Evolutionary conservation across 92 coral and sea anemone species (phyloP).

Genomic region (Epizoanthus rinbou): DNA sequence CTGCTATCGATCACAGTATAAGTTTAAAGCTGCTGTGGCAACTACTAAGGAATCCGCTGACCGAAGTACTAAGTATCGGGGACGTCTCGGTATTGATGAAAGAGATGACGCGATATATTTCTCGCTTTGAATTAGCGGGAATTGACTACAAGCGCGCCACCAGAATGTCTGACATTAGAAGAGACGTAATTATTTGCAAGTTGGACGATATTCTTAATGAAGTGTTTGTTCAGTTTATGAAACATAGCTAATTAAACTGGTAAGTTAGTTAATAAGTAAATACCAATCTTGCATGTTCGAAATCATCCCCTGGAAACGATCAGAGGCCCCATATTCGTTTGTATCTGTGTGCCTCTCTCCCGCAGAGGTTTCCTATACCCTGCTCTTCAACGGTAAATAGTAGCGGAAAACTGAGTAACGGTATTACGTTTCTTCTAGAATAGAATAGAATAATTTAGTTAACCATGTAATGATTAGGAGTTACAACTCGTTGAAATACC

Average conservation of each 20-base stretch:
- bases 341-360: too few relatives aligned
- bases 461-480: too few relatives aligned
- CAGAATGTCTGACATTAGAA: conserved; percentile 82
- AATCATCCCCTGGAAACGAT: too few relatives aligned
- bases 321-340: too few relatives aligned
- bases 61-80: conserved; percentile 58
- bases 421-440: too few relatives aligned
- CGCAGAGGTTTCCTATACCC: too few relatives aligned
- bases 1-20: neutral
- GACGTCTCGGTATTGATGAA: conserved; percentile 60
- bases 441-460: too few relatives aligned
- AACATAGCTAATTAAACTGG: neutral
- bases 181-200: conserved; percentile 83
- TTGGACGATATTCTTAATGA: conserved; percentile 86
- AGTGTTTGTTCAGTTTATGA: conserved; percentile 30
- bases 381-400: too few relatives aligned
- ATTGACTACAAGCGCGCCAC: conserved; percentile 73
- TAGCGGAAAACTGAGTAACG: too few relatives aligned
- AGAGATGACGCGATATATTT: conserved; percentile 66
- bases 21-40: conserved; percentile 65
- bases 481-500: too few relatives aligned
- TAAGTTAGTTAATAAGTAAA: too few relatives aligned
- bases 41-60: conserved; percentile 70
- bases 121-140: conserved; percentile 86
- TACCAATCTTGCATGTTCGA: too few relatives aligned